These are phyloP conservation scores for Actinopyga echinites DNA, from an alignment of 53 echinoderm and acorn worm species.

Conservation along the genomic window DNA sequence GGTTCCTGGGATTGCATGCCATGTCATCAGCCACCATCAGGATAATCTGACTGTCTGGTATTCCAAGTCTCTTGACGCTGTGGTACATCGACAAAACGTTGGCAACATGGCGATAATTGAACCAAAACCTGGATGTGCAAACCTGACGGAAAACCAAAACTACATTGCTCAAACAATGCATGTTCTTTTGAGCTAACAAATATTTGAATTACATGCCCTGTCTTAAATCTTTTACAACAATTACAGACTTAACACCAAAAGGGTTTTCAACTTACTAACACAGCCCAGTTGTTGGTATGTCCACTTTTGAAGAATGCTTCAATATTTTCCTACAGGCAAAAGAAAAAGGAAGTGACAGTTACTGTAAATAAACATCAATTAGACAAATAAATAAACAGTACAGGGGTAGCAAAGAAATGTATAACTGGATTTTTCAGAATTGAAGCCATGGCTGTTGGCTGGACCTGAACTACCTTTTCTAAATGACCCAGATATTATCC, in stretches of 20 bases:
- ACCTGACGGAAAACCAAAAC: conserved; percentile 51
- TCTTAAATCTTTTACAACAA: too few relatives aligned
- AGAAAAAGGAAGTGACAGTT: neutral
- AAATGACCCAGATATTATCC: too few relatives aligned
- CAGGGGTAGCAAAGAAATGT: too few relatives aligned
- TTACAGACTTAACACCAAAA: too few relatives aligned
- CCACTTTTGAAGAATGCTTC: conserved; percentile 86
- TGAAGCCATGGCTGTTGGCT: too few relatives aligned
- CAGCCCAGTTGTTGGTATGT: conserved; percentile 99
- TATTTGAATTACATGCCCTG: neutral
- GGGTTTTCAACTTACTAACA: conserved; percentile 65
- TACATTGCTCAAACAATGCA: neutral
- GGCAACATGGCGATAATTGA: conserved; percentile 97
- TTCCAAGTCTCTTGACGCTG: conserved; percentile 94
- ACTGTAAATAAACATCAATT: too few relatives aligned
- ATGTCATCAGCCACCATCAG: conserved; percentile 94
- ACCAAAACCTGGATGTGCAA: conserved; percentile 97
- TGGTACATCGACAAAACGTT: conserved; percentile 86
- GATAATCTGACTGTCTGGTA: conserved; percentile 97
- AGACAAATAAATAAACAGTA: too few relatives aligned
- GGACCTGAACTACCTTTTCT: too few relatives aligned
- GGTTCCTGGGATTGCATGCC: conserved; percentile 93
- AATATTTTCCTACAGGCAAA: conserved; percentile 45
- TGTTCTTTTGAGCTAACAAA: neutral
- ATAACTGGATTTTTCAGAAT: too few relatives aligned